These are phyloP conservation scores for Porites lobata DNA, from an alignment of 92 coral and sea anemone species.

Conservation along the genomic window DNA sequence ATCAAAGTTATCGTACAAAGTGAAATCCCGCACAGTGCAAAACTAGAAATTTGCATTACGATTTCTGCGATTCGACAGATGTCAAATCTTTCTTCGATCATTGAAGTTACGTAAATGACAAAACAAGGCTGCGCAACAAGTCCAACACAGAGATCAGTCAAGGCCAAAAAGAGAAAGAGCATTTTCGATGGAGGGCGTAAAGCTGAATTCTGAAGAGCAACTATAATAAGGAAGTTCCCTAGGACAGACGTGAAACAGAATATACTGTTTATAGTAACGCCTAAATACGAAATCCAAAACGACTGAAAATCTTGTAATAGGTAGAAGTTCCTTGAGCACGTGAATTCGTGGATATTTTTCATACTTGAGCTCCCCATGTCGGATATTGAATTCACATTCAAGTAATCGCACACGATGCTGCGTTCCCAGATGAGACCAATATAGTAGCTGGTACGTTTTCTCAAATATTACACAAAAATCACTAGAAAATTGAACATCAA, in stretches of 20 bases:
- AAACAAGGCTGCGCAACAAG: slow-evolving; percentile 4
- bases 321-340: background rate
- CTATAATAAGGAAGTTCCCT: slow-evolving; percentile 14
- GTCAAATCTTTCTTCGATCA: too few species aligned
- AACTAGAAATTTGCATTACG: background rate
- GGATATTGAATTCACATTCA: background rate
- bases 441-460: background rate
- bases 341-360: background rate
- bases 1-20: background rate
- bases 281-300: background rate
- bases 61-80: background rate
- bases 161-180: slow-evolving; percentile 18
- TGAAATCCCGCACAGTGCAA: slow-evolving; percentile 5
- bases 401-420: background rate
- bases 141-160: slow-evolving; percentile 14
- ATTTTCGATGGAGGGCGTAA: slow-evolving; percentile 28
- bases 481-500: background rate
- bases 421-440: background rate
- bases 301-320: background rate
- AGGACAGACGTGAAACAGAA: background rate
- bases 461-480: background rate
- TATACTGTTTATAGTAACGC: background rate
- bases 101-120: background rate
- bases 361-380: background rate
- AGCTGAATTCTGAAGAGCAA: slow-evolving; percentile 2